Percentiles rank a stretch among this genome's conserved stretches.
These are phyloP conservation scores for Agrotis exclamationis DNA, from an alignment of 2,888 invertebrate genomes.

Conservation along the genomic window DNA sequence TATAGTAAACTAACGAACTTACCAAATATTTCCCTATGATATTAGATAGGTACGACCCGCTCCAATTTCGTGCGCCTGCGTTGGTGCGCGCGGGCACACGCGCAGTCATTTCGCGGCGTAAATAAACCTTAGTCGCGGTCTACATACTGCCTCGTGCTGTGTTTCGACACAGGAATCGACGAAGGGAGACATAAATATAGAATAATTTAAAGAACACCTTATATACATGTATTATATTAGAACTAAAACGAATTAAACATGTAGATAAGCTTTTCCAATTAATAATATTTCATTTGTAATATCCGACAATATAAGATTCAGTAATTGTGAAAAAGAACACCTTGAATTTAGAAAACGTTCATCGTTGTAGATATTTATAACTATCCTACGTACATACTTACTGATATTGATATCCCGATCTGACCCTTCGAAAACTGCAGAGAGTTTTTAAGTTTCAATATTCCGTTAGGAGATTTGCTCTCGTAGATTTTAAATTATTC, in stretches of 20 bases:
- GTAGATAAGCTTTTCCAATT: no score
- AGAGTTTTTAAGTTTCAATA: not conserved
- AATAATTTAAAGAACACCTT: no score
- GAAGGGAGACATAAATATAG: not conserved
- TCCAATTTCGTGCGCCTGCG: slow-evolving; percentile 32
- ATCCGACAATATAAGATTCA: no score
- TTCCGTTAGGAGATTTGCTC: not conserved
- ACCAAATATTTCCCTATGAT: slow-evolving; percentile 6
- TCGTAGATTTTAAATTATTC: no score
- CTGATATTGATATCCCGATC: no score
- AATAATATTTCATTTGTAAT: no score
- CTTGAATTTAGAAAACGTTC: not conserved
- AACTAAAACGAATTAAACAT: no score
- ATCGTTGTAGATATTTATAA: not conserved
- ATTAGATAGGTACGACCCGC: slow-evolving; percentile 37
- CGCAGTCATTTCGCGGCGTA: slow-evolving; percentile 26
- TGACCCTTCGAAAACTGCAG: not conserved
- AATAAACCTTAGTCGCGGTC: slow-evolving; percentile 18
- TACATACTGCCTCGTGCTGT: not conserved
- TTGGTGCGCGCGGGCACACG: not conserved
- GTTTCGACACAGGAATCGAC: not conserved
- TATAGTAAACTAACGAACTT: not conserved
- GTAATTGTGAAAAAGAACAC: no score
- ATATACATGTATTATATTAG: no score
- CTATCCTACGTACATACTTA: not conserved